Base-by-base conservation (phyloP, 2,797 vertebrate species). In the Eremophila alpestris region DNA sequence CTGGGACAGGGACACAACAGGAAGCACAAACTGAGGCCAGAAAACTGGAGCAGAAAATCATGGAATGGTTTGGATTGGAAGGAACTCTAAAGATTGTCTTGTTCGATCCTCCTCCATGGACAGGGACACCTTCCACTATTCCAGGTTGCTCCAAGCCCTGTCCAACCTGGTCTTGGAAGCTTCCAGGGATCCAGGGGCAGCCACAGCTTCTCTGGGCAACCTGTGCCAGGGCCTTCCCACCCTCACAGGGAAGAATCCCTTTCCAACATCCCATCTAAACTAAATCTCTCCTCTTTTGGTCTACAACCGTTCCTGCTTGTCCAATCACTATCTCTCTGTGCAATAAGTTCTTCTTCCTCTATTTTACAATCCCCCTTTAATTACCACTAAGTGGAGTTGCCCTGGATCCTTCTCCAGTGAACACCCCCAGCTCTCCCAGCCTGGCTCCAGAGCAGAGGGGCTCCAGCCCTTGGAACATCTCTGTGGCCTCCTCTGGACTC, bases 101-200 rank as follows among this genome's bases (percentile, higher is more conserved):
- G 2, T 12, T 75, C 21, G 32, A 41, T 3, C 4, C 10, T 11
- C 12, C 9, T 29, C 30, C 26, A 21, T 13, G 32, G 55, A 13
- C 32, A 62, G 55, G 27, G 32, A 49, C 36, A 56, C 4, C 11
- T 76, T 6, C 36, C 63, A 43, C 27, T 38, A 3, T 2, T 16
- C 41, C 63, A 62, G 6, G 3, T 0, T 43, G 32, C 4, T 69
- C 27, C 32, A 88, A 54, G 5, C 9, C 13, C 34, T 0, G 0
- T 62, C 62, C 62, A 68, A 0, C 55, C 32, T 55, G 41, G 32
- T 1, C 32, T 82, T 43, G 70, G 27, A 36, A 36, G 43, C 19
- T 62, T 11, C 22, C 63, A 76, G 26, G 26, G 77, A 48, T 75
- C 69, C 51, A 65, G 49, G 24, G 9, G 3, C 41, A 82, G 22